These are phyloP conservation scores for Grus americana DNA, from an alignment of 2,113 vertebrate genomes.

Conservation along the genomic window DNA sequence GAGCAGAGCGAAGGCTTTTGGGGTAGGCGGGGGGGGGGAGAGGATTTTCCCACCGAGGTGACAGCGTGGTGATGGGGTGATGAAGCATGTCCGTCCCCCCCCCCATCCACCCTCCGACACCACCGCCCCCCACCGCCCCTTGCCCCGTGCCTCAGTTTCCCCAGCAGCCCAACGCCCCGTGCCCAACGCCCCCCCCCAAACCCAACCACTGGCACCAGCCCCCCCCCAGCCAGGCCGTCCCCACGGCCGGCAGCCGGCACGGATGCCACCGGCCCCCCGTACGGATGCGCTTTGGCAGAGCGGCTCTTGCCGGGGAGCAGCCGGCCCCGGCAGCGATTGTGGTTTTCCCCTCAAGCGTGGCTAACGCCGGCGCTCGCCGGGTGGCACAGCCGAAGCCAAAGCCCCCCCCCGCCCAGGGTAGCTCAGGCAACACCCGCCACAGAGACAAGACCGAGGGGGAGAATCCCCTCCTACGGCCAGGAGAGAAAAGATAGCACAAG, in stretches of 20 bases:
- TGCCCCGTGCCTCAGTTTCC: slow-evolving; percentile 8
- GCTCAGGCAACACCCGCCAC: neutral
- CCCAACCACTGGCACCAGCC: neutral
- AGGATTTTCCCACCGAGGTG: neutral
- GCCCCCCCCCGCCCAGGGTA: neutral
- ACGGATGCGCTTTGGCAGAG: neutral
- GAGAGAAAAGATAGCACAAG: neutral
- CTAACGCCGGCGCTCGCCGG: neutral
- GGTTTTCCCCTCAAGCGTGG: slow-evolving; percentile 55
- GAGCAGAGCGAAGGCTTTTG: neutral
- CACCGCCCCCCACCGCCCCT: too few relatives aligned
- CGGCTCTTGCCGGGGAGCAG: neutral
- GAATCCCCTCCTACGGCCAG: neutral
- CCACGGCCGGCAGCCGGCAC: fast-evolving
- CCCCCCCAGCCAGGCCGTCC: fast-evolving
- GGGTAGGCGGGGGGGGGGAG: neutral
- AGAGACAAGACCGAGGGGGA: neutral
- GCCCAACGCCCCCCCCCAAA: too few relatives aligned
- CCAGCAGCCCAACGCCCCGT: fast-evolving
- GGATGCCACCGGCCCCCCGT: fast-evolving
- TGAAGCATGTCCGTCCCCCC: fast-evolving
- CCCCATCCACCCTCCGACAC: neutral
- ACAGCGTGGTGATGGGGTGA: neutral
- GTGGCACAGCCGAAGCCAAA: neutral
- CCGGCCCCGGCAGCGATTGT: slow-evolving; percentile 3